Base-by-base conservation (phyloP, 1,140 invertebrate genomes). In the Gryllus bimaculatus region DNA sequence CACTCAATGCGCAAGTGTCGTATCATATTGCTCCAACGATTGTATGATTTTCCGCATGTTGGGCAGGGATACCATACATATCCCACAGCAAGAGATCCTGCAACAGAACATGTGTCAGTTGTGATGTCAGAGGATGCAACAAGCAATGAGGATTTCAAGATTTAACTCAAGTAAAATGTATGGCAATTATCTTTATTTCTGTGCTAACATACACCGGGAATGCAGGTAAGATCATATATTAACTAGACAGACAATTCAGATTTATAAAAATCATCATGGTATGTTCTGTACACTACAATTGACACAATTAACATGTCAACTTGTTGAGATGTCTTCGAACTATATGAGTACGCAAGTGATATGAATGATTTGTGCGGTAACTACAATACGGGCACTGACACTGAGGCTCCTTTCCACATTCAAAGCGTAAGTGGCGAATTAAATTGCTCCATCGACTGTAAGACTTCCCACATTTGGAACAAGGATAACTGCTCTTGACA, bases 401-500 rank as follows among this genome's bases (percentile, higher is more conserved):
- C 73, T 86, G 85, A 8, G 86, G 87, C 77, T 87, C 85, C 78
- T 89, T 89, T 75, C 89, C 87, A 84, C 90, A 91, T 81, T 89
- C 88, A 79, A 87, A 81, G 18, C 79, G 54, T 74, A 81, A 49
- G 73, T 81, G 81, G 7, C 87, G 85, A 47, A 85, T 85, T 0
- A 89, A 82, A 47, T 85, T 84, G 3, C 87, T 88, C 74, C 87
- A 87, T 20, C 87, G 86, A 0, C 85, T 84, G 81, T 85, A 85
- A 26, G 81, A 80, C 47, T 83, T 81, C 74, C 82, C 82, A 79
- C 84, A 85, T 54, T 81, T 80, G 13, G 82, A 80, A 76, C 84
- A 84, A 8, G 80, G 77, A 77, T 81, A 82, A 39, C 26, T 39
- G 26, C 79, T 74, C 74, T 81, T 49, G 15, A 81, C 76, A 10